Base-by-base conservation (phyloP, 2,113 vertebrate species). In the Chamaetylas fuelleborni region DNA sequence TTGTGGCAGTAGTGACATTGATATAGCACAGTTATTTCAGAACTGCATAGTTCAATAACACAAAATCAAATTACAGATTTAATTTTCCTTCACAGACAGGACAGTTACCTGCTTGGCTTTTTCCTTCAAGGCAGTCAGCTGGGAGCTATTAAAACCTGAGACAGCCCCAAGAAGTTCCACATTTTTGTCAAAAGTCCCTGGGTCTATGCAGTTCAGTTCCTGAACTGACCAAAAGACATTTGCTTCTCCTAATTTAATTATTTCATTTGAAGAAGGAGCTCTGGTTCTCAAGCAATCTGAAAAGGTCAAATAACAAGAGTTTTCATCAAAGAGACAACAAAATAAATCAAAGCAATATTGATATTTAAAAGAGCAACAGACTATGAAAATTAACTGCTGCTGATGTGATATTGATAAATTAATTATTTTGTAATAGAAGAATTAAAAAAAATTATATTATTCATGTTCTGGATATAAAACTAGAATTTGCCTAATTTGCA, bases 111-210 rank as follows among this genome's bases (percentile, higher is more conserved):
- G 91, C 45, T 98, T 93, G 7, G 98, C 98, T 94, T 98, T 98
- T 76, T 98, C 98, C 96, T 98, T 98, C 77, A 98, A 91, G 28
- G 91, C 95, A 65, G 22, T 65, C 56, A 98, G 97, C 88, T 98
- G 98, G n/a, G 95, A 92, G 24, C 4, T 34, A 45, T 91, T 96
- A 80, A 98, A 98, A 38, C 94, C 80, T 42, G 71, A 53, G 60
- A 98, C 74, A 8, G 85, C 65, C 28, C 98, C 98, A 89, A 98
- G 98, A 71, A 98, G 90, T 76, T 98, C 98, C 91, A 98, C 98
- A 0, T 87, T 97, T 95, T 94, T 97, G 57, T 92, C 45, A 62
- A 98, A 98, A 22, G 96, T 97, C 36, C 76, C 95, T 9, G 70
- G 24, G 3, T 94, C 96, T 95, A 98, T 97, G 94, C 98, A 98